A percentile compares a stretch with the other conserved stretches of the same genome.
phyloP scores from a whole-genome alignment of 2,888 invertebrate genomes.

The Mesopsocus fuscifrons region DNA sequence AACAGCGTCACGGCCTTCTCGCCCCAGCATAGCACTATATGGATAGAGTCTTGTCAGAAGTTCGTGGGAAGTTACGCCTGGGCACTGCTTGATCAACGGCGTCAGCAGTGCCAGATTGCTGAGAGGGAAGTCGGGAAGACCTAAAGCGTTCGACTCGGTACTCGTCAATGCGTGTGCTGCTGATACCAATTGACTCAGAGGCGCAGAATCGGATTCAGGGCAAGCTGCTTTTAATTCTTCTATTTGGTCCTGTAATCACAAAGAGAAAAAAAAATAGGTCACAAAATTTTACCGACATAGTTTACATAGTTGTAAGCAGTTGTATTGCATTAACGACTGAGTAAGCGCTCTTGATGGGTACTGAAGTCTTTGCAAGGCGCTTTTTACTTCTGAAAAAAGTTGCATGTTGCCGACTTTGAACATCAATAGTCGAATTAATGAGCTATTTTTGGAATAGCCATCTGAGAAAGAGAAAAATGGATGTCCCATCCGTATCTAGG shows the following conservation, averaged over 20 bases:
- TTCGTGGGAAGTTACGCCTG: conserved; percentile 42
- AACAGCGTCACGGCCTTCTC: conserved; percentile 54
- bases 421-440: too few relatives aligned
- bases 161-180: conserved; percentile 62
- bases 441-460: too few relatives aligned
- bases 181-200: conserved; percentile 46
- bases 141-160: conserved; percentile 47
- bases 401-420: too few relatives aligned
- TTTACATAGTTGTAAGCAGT: too few relatives aligned
- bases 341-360: too few relatives aligned
- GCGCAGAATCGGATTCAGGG: conserved; percentile 32
- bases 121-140: conserved; percentile 78
- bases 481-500: too few relatives aligned
- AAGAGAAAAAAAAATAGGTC: neutral
- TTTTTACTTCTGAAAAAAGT: too few relatives aligned
- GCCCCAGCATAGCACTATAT: conserved; percentile 54
- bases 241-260: conserved; percentile 34
- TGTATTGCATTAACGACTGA: too few relatives aligned
- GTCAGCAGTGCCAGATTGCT: conserved; percentile 53
- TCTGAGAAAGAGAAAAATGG: too few relatives aligned
- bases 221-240: conserved; percentile 28
- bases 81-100: conserved; percentile 47
- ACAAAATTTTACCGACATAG: too few relatives aligned
- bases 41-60: conserved; percentile 67
- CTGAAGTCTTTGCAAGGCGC: too few relatives aligned